Evolutionary conservation across 2,797 vertebrate species (phyloP).

Genomic region (Gastrophryne carolinensis): DNA sequence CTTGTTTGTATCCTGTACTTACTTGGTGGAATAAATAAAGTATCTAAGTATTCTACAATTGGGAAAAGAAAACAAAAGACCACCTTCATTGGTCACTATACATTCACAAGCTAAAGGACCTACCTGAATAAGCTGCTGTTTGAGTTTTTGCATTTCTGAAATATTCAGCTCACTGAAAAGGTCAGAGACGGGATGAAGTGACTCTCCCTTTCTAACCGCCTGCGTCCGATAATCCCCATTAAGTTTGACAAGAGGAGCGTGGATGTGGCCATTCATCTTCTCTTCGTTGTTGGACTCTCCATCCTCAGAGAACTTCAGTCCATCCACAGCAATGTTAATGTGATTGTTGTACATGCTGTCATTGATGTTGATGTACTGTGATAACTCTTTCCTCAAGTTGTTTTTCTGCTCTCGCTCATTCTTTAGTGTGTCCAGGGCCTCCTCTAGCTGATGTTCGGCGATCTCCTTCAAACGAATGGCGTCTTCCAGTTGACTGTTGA

Average conservation of each 20-base stretch:
- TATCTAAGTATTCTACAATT: too few relatives aligned
- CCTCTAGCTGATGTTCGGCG: constrained; percentile 89
- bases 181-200: constrained; percentile 86
- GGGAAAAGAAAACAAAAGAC: too few relatives aligned
- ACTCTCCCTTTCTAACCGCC: constrained; percentile 79
- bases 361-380: constrained; percentile 87
- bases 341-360: constrained; percentile 90
- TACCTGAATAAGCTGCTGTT: constrained; percentile 96
- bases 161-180: constrained; percentile 98
- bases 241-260: constrained; percentile 77
- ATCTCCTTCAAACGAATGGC: constrained; percentile 94
- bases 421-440: constrained; percentile 92
- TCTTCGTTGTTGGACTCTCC: constrained; percentile 86
- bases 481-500: constrained; percentile 96
- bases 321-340: constrained; percentile 87
- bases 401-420: constrained; percentile 96
- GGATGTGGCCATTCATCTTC: constrained; percentile 86
- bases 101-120: constrained; percentile 9
- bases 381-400: constrained; percentile 89
- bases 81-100: not conserved
- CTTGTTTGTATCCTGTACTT: too few relatives aligned
- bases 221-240: constrained; percentile 80
- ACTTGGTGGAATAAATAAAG: too few relatives aligned
- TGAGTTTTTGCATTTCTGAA: constrained; percentile 97
- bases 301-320: constrained; percentile 88